Evolutionary conservation across 2,113 vertebrate genomes (phyloP).

Genomic region (Phalacrocorax pelagicus): DNA sequence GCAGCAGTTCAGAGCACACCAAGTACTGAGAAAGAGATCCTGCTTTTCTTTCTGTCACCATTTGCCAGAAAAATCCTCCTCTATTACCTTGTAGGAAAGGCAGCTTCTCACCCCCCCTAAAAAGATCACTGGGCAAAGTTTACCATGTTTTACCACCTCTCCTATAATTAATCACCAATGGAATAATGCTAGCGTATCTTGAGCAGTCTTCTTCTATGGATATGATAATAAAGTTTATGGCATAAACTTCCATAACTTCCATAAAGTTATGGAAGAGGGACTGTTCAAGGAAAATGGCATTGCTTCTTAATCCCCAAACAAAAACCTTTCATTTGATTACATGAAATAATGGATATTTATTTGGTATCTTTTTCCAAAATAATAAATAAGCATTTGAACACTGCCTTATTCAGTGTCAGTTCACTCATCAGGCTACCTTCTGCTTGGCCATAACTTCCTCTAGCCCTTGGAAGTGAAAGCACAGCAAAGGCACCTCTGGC

Average conservation of each 20-base stretch:
- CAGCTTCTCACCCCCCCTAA: background rate
- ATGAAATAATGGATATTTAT: slow-evolving; percentile 12
- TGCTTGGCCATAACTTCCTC: background rate
- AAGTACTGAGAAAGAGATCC: background rate
- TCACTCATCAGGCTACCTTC: background rate
- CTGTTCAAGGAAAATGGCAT: slow-evolving; percentile 28
- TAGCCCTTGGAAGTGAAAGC: background rate
- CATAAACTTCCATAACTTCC: background rate
- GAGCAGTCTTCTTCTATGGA: slow-evolving; percentile 5
- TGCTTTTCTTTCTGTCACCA: background rate
- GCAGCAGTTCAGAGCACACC: background rate
- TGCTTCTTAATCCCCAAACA: background rate
- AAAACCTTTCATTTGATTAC: background rate
- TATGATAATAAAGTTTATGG: slow-evolving; percentile 16
- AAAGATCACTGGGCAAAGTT: background rate
- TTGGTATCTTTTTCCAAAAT: background rate
- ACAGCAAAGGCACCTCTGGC: background rate
- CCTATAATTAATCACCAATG: background rate
- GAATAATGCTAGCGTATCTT: background rate
- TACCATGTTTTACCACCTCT: background rate
- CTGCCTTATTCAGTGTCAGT: background rate
- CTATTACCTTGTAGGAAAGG: background rate
- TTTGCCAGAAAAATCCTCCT: background rate
- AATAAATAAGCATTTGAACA: background rate
- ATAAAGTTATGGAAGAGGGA: background rate